A percentile compares a stretch with the other conserved stretches of the same genome.
phyloP scores from a whole-genome alignment of 1,140 invertebrate genomes.

The Magallana ariakensis region DNA sequence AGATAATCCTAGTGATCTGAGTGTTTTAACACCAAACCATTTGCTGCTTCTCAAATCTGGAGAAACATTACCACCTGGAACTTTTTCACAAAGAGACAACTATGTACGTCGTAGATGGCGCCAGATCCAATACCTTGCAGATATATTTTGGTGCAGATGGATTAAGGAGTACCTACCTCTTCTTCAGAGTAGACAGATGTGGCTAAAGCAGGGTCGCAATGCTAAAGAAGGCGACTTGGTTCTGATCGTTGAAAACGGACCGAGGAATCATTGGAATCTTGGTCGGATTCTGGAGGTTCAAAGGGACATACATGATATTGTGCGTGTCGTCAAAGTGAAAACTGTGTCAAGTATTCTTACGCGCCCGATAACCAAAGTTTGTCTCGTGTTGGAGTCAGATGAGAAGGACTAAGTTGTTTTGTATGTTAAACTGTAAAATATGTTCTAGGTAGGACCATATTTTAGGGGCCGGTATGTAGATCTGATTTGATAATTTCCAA shows the following conservation, averaged over 20 bases:
- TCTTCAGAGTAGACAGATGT: background rate
- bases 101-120: constrained; percentile 60
- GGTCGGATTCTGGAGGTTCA: constrained; percentile 44
- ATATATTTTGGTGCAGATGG: constrained; percentile 62
- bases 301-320: constrained; percentile 29
- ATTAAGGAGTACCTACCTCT: constrained; percentile 7
- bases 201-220: constrained; percentile 6
- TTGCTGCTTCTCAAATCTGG: constrained; percentile 54
- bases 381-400: constrained; percentile 41
- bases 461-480: constrained; percentile 31
- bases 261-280: constrained; percentile 58
- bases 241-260: constrained; percentile 57
- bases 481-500: background rate
- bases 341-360: constrained; percentile 30
- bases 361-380: constrained; percentile 57
- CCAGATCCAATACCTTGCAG: constrained; percentile 64
- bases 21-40: constrained; percentile 62
- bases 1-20: constrained; percentile 45
- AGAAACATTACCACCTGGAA: constrained; percentile 54
- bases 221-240: constrained; percentile 57
- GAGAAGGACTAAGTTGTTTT: background rate
- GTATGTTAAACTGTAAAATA: background rate
- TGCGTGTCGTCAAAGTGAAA: constrained; percentile 52
- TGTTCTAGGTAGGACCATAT: constrained; percentile 40
- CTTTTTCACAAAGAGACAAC: constrained; percentile 50